phyloP scores from a whole-genome alignment of 1,140 invertebrate species.

The Heliconius hermathena region DNA sequence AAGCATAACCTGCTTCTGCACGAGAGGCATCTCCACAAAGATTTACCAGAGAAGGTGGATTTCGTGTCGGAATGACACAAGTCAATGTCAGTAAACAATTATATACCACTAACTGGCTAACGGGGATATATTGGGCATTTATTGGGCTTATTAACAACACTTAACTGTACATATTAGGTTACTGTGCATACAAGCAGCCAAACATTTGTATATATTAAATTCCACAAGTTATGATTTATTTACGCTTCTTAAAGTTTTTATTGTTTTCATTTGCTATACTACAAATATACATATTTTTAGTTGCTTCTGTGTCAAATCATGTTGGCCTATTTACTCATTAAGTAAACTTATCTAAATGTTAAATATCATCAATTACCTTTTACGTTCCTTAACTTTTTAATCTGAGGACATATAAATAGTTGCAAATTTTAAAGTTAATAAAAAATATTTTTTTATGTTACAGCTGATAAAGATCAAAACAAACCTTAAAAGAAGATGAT shows the following conservation, averaged over 20 bases:
- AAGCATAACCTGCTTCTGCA: constrained; percentile 81
- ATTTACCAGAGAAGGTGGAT: constrained; percentile 78
- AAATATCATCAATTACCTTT: not conserved
- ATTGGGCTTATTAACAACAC: constrained; percentile 24
- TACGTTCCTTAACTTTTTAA: not conserved
- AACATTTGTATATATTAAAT: not conserved
- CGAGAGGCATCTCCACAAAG: constrained; percentile 78
- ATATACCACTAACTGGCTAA: constrained; percentile 45
- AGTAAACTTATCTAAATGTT: not conserved
- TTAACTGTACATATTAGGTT: constrained; percentile 11
- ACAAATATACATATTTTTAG: not conserved
- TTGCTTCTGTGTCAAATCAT: not conserved
- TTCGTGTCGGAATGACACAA: constrained; percentile 76
- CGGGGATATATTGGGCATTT: not conserved
- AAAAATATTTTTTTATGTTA: constrained; percentile 32
- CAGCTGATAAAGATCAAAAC: constrained; percentile 30
- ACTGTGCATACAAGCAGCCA: not conserved
- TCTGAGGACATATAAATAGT: not conserved
- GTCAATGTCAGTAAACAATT: constrained; percentile 65
- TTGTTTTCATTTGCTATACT: not conserved
- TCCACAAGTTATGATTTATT: not conserved
- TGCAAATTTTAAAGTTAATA: not conserved
- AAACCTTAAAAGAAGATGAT: constrained; percentile 25
- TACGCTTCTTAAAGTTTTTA: not conserved
- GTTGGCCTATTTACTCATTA: not conserved